phyloP scores from a whole-genome alignment of 2,888 invertebrate species.

The Theretra japonica region DNA sequence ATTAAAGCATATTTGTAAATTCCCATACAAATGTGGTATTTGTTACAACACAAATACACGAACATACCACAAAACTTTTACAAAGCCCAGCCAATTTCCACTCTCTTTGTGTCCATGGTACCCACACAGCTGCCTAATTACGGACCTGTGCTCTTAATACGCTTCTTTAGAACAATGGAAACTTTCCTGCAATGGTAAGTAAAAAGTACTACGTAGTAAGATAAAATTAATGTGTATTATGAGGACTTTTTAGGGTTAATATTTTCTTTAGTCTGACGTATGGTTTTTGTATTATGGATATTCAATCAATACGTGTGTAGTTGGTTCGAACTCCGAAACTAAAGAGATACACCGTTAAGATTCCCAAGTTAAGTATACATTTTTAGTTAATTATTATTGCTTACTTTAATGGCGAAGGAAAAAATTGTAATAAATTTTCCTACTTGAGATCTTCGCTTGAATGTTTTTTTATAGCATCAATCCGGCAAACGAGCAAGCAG shows the following conservation, averaged over 20 bases:
- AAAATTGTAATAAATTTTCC: no score
- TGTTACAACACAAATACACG: background rate
- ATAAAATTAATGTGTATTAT: slow-evolving; percentile 27
- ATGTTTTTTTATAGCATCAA: no score
- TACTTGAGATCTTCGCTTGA: no score
- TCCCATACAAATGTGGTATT: background rate
- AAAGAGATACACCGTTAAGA: no score
- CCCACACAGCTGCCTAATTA: slow-evolving; percentile 19
- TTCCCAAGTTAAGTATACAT: no score
- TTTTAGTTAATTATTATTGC: no score
- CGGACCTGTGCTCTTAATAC: slow-evolving; percentile 24
- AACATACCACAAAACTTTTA: background rate
- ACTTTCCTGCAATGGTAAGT: slow-evolving; percentile 33
- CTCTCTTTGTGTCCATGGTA: background rate
- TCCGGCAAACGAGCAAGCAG: no score
- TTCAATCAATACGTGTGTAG: background rate
- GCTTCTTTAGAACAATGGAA: slow-evolving; percentile 37
- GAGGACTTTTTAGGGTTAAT: background rate
- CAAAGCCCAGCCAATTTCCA: background rate
- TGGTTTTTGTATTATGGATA: background rate
- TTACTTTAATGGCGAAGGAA: no score
- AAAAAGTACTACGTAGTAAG: slow-evolving; percentile 25
- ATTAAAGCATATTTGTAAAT: background rate
- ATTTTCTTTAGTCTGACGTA: background rate
- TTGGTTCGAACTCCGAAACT: no score